Conservation (phyloP, 2,113 vertebrate genomes). For the Pelobates fuscus region DNA sequence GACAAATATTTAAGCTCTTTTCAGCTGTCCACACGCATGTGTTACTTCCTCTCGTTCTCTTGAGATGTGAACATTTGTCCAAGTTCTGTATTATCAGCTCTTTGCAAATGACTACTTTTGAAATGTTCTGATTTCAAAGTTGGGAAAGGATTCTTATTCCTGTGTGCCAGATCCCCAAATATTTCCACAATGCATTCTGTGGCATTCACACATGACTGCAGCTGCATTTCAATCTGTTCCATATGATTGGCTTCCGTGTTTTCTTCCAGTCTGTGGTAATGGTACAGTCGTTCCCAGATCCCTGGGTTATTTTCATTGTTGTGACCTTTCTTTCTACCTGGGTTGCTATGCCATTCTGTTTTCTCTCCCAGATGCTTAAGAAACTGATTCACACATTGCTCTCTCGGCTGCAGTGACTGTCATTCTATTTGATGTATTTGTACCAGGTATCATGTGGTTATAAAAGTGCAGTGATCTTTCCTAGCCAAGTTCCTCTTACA, state of each 20-base stretch:
- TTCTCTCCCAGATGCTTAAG: constrained; percentile 46
- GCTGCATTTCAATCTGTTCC: constrained; percentile 56
- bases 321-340: constrained; percentile 62
- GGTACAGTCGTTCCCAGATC: constrained; percentile 55
- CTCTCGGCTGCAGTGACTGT: constrained; percentile 28
- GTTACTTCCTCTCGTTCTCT: constrained; percentile 22
- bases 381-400: constrained; percentile 18
- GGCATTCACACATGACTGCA: constrained; percentile 58
- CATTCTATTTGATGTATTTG: constrained; percentile 52
- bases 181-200: constrained; percentile 51
- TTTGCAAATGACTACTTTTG: constrained; percentile 48
- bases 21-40: not conserved
- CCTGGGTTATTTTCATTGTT: constrained; percentile 65
- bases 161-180: constrained; percentile 51
- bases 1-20: constrained; percentile 30
- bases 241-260: constrained; percentile 57
- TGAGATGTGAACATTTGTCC: constrained; percentile 31
- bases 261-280: constrained; percentile 57
- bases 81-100: constrained; percentile 48
- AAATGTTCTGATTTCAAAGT: constrained; percentile 19
- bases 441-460: constrained; percentile 44
- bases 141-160: constrained; percentile 29
- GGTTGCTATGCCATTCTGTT: constrained; percentile 54
- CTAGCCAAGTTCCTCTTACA: constrained; percentile 28
- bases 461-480: constrained; percentile 52